Evolutionary conservation across 2,113 vertebrate species (phyloP), one percentile per base, ranked within the genome.

Genomic region (Bos javanicus): DNA sequence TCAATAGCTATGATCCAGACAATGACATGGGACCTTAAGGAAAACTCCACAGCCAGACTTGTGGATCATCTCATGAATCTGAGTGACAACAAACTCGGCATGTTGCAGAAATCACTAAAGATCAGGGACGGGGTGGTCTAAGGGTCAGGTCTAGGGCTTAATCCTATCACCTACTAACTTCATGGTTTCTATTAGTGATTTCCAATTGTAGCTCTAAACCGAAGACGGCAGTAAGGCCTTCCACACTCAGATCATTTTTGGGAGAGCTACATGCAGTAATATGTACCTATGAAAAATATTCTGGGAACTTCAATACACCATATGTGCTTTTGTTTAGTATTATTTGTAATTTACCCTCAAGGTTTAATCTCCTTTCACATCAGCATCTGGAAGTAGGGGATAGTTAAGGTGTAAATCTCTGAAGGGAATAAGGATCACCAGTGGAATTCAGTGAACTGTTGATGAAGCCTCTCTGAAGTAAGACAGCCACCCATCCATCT

Each of bases 111-210:
- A 86, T 85, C 39, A 26, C 12, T n/a, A 11, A 25, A 82, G 33
- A 33, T 7, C 52, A 0, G 11, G 39, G 11, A 62, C 2, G 2
- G 3, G 3, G 2, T 26, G 4, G 8, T 81, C n/a, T 46, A 25
- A 9, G 23, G 36, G 25, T n/a, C 71, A 62, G 12, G 21, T 3
- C 54, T 64, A 36, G 56, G 5, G 3, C 13, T n/a, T 33, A 60
- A 1, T 28, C 46, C 13, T 30, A 5, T n/a, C 30, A 48, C 23
- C 48, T n/a, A 54, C 3, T 23, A 82, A 52, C 16, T 54, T 82
- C 64, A 21, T 23, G 13, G n/a, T 83, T 50, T 94, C 52, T 62
- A 80, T 9, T 13, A 90, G 80, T 54, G 59, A 81, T 30, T 78
- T 92, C 64, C 59, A 84, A 1, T 43, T 76, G 76, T 50, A 13